Base-by-base conservation (phyloP, 1,140 invertebrate species). In the Psilanteris sp. region DNA sequence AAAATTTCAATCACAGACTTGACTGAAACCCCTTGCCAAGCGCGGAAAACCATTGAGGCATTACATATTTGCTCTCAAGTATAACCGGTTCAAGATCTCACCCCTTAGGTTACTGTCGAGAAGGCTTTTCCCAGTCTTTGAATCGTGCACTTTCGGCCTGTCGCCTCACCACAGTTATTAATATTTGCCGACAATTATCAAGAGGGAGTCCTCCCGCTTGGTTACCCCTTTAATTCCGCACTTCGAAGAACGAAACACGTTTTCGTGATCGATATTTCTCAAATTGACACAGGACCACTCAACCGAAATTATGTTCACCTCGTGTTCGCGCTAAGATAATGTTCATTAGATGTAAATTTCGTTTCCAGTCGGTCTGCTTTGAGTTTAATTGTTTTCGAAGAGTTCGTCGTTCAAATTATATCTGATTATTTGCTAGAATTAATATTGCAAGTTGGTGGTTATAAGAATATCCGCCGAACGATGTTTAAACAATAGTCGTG, bases 181-280 rank as follows among this genome's bases (percentile, higher is more conserved):
- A 87, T 88, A 89, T 89, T 89, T 89, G 85, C 85, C 81, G 85
- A 88, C 86, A 87, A 89, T 89, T 88, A 88, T 79, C 81, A 79
- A 78, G 82, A 78, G 76, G 72, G 74, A 59, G 71, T 74, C 54
- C 52, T 62, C 44, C 50, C 31, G 61, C 62, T 67, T 52, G 52
- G 48, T 77, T 82, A 82, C 81, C 86, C 84, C 84, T 83, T 87
- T 84, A 86, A 87, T 86, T 83, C 83, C 82, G 71, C 57, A 48
- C 64, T 64, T 54, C 57, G 44, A 31, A 77, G 54, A 74, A 78
- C 77, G 73, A 84, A 81, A 88, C 85, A 85, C 84, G 83, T 85
- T 82, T 78, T 27, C 41, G 4, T 59, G 54, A 73, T 79, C 67
- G 50, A 76, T 76, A 62, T 59, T 64, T 71, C 44, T 75, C 59